Conservation (phyloP, 1,140 invertebrate genomes). For the Cyclina sinensis region DNA sequence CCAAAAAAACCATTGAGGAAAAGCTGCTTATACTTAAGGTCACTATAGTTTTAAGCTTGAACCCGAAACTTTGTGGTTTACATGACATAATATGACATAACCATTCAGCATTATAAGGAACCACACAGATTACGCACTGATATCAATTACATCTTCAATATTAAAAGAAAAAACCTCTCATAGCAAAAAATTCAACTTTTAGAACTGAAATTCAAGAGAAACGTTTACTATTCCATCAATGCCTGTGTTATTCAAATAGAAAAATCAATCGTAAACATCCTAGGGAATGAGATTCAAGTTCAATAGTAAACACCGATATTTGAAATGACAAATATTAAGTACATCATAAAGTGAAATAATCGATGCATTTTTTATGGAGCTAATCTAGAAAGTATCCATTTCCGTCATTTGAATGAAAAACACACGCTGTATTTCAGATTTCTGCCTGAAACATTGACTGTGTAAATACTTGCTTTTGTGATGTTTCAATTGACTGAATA, state of each 20-base stretch:
- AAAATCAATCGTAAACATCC: constrained; percentile 43
- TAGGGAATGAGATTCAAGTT: constrained; percentile 37
- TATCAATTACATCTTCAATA: not conserved
- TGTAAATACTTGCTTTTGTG: not conserved
- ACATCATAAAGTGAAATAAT: constrained; percentile 6
- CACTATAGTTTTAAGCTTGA: too few species aligned
- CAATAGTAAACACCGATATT: constrained; percentile 17
- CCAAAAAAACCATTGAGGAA: too few species aligned
- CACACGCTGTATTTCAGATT: not conserved
- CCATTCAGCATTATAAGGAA: too few species aligned
- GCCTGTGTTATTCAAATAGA: constrained; percentile 14
- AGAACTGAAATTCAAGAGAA: constrained; percentile 50
- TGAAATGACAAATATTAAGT: constrained; percentile 29
- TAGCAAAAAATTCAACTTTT: not conserved
- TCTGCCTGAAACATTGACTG: constrained; percentile 7
- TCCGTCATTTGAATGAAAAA: not conserved
- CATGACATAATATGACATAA: too few species aligned
- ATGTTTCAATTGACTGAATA: not conserved
- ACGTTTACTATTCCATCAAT: constrained; percentile 17
- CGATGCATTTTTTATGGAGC: not conserved
- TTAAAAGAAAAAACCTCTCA: not conserved
- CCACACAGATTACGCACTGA: not conserved
- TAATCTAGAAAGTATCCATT: not conserved
- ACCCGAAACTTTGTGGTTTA: too few species aligned
- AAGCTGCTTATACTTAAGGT: too few species aligned